Percentiles rank a stretch among this genome's conserved stretches.
phyloP scores from a whole-genome alignment of 2,888 invertebrate species.

The Liodrosophila aerea region DNA sequence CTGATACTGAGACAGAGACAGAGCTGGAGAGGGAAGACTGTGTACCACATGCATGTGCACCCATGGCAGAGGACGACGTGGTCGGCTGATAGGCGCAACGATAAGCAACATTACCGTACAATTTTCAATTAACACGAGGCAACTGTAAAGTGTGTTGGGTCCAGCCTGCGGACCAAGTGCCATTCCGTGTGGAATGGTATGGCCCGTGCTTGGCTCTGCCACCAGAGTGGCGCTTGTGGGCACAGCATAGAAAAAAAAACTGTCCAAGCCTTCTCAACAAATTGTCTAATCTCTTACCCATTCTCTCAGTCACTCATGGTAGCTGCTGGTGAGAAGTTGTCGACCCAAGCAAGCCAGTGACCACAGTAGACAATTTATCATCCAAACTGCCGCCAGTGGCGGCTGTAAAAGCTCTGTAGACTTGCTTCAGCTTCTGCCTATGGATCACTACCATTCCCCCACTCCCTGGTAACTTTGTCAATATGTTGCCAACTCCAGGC shows the following conservation, averaged over 20 bases:
- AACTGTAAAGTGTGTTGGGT: conserved; percentile 62
- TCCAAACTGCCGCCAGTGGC: conserved; percentile 55
- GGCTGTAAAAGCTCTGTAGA: conserved; percentile 70
- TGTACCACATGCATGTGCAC: conserved; percentile 27
- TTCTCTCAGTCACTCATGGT: conserved; percentile 38
- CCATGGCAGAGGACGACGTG: conserved; percentile 41
- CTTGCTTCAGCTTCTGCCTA: conserved; percentile 59
- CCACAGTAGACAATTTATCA: conserved; percentile 76
- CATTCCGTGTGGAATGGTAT: conserved; percentile 40
- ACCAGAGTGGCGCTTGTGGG: conserved; percentile 63
- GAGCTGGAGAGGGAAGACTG: neutral
- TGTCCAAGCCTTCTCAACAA: conserved; percentile 57
- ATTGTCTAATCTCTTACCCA: conserved; percentile 68
- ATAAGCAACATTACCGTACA: conserved; percentile 81
- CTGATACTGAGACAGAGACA: conserved; percentile 8
- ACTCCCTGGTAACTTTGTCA: conserved; percentile 9
- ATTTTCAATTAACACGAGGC: conserved; percentile 81
- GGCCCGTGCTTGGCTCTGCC: conserved; percentile 47
- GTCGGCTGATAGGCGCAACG: conserved; percentile 65
- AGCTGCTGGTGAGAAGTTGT: conserved; percentile 52
- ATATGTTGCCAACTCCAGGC: no score
- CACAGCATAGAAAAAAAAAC: conserved; percentile 27
- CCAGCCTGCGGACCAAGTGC: conserved; percentile 10
- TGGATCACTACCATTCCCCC: conserved; percentile 13
- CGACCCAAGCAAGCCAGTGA: conserved; percentile 63